Conservation (phyloP, 1,140 invertebrate genomes). For the Anoplophora glabripennis region DNA sequence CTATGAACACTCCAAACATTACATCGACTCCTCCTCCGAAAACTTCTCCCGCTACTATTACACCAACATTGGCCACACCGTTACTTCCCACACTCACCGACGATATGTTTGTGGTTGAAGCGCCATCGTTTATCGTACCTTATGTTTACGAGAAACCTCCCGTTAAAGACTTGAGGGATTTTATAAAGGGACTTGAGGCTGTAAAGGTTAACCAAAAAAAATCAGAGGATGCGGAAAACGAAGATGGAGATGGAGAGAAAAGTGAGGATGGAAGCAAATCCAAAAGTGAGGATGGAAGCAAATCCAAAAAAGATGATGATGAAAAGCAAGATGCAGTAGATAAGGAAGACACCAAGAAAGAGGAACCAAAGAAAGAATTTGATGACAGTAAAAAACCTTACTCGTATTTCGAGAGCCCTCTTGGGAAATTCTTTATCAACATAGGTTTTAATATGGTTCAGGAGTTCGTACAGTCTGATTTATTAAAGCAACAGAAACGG, state of each 20-base stretch:
- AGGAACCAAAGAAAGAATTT: constrained; percentile 47
- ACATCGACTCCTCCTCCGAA: constrained; percentile 16
- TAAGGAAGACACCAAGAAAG: background rate
- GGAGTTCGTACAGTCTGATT: constrained; percentile 88
- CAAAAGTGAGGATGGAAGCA: constrained; percentile 49
- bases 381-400: constrained; percentile 50
- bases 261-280: constrained; percentile 45
- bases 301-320: constrained; percentile 51
- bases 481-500: constrained; percentile 81
- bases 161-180: constrained; percentile 71
- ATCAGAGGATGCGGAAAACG: constrained; percentile 44
- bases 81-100: constrained; percentile 78
- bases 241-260: constrained; percentile 46
- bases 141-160: constrained; percentile 90
- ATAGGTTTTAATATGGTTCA: constrained; percentile 89
- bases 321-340: constrained; percentile 44
- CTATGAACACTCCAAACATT: constrained; percentile 43
- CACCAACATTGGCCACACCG: constrained; percentile 53
- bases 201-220: constrained; percentile 14
- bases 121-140: constrained; percentile 84
- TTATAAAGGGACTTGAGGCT: constrained; percentile 53
- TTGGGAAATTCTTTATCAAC: constrained; percentile 90
- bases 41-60: constrained; percentile 29
- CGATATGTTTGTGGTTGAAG: constrained; percentile 87
- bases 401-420: constrained; percentile 78